Conservation (phyloP, 2,113 vertebrate species). For the Tyto alba region DNA sequence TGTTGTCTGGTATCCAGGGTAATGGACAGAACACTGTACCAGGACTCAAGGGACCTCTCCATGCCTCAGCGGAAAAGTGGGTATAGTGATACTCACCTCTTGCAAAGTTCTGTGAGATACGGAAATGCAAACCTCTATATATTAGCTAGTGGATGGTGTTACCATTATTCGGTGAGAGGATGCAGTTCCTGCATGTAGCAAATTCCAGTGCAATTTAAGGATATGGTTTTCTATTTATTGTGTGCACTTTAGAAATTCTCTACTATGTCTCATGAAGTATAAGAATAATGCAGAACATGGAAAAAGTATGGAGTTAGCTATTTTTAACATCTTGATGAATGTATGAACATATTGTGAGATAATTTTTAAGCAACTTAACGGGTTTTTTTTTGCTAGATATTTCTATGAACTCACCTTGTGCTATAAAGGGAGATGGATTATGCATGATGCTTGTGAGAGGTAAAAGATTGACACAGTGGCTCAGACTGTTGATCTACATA, state of each 20-base stretch:
- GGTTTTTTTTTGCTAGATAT: neutral
- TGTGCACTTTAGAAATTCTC: neutral
- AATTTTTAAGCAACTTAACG: neutral
- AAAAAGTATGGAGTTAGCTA: neutral
- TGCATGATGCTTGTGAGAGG: neutral
- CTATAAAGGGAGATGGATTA: neutral
- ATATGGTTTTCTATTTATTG: neutral
- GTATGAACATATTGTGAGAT: neutral
- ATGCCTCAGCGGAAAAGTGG: neutral
- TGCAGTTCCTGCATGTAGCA: neutral
- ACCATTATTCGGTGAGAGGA: neutral
- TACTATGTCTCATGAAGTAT: neutral
- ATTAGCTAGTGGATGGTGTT: neutral
- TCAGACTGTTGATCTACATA: neutral
- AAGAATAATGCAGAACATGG: neutral
- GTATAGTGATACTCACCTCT: neutral
- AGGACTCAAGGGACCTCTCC: neutral
- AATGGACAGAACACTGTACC: neutral
- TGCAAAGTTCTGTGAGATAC: neutral
- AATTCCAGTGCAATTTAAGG: neutral
- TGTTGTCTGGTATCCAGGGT: neutral
- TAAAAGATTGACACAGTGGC: neutral
- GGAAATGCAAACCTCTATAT: neutral
- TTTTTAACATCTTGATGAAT: neutral
- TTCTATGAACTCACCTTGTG: neutral